Conservation (phyloP, 1,140 invertebrate species). For the Lycorma delicatula region DNA sequence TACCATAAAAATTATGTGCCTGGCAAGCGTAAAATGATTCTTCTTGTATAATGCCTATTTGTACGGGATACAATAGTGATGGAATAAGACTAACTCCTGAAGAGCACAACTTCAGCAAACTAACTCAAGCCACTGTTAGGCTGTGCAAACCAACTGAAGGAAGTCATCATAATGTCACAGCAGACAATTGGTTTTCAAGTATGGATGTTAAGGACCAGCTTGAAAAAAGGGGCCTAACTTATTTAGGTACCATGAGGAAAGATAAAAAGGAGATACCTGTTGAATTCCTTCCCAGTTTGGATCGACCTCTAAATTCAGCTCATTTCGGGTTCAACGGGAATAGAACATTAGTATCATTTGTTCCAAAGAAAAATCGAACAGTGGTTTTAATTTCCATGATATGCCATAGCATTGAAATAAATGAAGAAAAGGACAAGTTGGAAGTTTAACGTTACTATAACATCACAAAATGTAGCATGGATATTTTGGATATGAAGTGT, state of each 20-base stretch:
- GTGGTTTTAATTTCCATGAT: constrained; percentile 15
- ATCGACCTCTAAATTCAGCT: not conserved
- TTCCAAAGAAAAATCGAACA: constrained; percentile 21
- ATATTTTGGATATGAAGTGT: not conserved
- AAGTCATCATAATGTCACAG: constrained; percentile 16
- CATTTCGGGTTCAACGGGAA: constrained; percentile 17
- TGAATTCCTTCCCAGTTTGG: constrained; percentile 9
- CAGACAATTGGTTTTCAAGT: constrained; percentile 20
- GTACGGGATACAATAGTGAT: too few species aligned
- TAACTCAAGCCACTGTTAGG: constrained; percentile 23
- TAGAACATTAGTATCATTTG: constrained; percentile 17
- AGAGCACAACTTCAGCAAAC: too few species aligned
- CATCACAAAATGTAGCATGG: not conserved
- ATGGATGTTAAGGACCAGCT: constrained; percentile 24
- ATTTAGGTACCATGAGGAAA: constrained; percentile 36
- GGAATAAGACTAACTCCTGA: too few species aligned
- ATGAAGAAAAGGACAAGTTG: not conserved
- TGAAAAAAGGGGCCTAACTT: constrained; percentile 11
- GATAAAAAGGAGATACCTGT: constrained; percentile 39
- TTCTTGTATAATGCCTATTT: too few species aligned
- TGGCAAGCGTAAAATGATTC: too few species aligned
- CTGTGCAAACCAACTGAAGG: constrained; percentile 23
- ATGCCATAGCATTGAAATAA: not conserved
- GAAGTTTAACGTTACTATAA: not conserved
- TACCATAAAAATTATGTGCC: too few species aligned